Conservation (phyloP, 2,888 invertebrate genomes). For the Acleris emargana region DNA sequence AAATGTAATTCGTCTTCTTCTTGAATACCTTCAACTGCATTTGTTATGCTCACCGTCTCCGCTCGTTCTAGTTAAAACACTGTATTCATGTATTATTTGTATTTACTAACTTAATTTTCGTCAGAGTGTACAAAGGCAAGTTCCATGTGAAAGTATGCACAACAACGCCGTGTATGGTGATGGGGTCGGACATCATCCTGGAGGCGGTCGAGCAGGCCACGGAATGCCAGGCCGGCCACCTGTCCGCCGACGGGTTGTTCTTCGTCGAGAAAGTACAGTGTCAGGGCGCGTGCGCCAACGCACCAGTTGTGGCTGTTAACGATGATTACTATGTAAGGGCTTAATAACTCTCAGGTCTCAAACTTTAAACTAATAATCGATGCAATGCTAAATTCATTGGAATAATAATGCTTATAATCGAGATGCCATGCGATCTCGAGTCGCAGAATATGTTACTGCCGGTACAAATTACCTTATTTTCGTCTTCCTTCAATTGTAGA, state of each 20-base stretch:
- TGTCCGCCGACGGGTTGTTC: constrained; percentile 65
- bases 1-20: too few relatives aligned
- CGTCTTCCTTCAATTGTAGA: too few relatives aligned
- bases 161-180: constrained; percentile 73
- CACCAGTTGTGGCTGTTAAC: constrained; percentile 66
- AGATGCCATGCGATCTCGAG: too few relatives aligned
- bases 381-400: background rate
- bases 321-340: constrained; percentile 72
- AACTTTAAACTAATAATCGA: background rate
- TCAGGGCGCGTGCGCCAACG: constrained; percentile 72
- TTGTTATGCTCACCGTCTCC: too few relatives aligned
- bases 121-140: constrained; percentile 63
- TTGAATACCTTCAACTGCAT: too few relatives aligned
- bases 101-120: constrained; percentile 27
- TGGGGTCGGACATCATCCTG: constrained; percentile 64
- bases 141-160: constrained; percentile 70
- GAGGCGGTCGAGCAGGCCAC: constrained; percentile 60
- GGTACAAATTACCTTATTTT: too few relatives aligned
- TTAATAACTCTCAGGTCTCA: background rate
- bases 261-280: constrained; percentile 72
- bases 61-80: too few relatives aligned
- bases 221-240: constrained; percentile 56
- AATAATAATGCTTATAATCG: too few relatives aligned
- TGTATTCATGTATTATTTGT: too few relatives aligned
- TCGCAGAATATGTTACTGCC: too few relatives aligned